Conservation (phyloP, 2,113 vertebrate species). For the Colius striatus region DNA sequence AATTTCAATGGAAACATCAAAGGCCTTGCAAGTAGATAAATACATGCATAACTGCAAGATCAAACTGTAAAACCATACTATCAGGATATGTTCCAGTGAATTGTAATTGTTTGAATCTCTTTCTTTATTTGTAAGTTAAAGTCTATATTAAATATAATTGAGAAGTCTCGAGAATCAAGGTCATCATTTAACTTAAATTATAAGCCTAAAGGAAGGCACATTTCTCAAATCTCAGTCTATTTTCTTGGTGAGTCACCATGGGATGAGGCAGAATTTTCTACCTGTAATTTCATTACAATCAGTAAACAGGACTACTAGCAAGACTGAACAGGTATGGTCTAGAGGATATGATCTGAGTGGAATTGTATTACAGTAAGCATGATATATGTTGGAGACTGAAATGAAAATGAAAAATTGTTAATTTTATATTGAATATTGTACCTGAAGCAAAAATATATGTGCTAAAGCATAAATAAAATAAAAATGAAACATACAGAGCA, state of each 20-base stretch:
- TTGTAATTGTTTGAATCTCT: neutral
- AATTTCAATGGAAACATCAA: neutral
- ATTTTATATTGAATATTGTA: neutral
- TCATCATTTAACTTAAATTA: neutral
- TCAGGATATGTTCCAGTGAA: neutral
- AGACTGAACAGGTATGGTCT: neutral
- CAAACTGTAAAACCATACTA: neutral
- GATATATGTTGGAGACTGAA: neutral
- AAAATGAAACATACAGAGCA: neutral
- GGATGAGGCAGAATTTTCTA: neutral
- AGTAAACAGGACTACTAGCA: neutral
- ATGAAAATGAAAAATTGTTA: neutral
- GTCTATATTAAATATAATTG: neutral
- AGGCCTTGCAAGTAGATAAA: neutral
- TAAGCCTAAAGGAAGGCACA: neutral
- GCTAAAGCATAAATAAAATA: neutral
- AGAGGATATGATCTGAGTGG: neutral
- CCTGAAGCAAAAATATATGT: neutral
- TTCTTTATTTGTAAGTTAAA: neutral
- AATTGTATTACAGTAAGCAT: neutral
- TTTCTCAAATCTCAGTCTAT: neutral
- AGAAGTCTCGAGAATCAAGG: neutral
- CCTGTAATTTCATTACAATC: neutral
- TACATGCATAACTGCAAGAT: neutral
- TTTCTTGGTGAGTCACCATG: slow-evolving; percentile 16